phyloP scores from a whole-genome alignment of 1,140 invertebrate genomes.

The Drosophila grimshawi region DNA sequence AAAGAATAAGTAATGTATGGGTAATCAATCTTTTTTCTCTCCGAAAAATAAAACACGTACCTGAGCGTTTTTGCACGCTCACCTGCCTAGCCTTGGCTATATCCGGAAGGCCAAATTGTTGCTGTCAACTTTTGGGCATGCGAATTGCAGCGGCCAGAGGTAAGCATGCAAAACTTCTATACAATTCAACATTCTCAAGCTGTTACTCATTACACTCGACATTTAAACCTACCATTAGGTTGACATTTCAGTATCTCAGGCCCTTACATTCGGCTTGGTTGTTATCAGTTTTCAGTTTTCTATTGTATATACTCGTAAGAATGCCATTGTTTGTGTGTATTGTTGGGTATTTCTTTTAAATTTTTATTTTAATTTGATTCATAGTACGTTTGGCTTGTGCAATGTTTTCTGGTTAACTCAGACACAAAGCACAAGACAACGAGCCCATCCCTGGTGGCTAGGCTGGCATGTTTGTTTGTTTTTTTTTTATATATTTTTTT shows the following conservation, averaged over 20 bases:
- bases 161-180: constrained; percentile 75
- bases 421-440: constrained; percentile 24
- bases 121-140: constrained; percentile 12
- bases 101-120: not conserved
- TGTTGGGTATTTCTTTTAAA: constrained; percentile 3
- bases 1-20: constrained; percentile 82
- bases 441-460: constrained; percentile 9
- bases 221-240: constrained; percentile 60
- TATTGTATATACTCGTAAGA: constrained; percentile 22
- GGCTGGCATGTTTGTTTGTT: constrained; percentile 32
- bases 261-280: constrained; percentile 56
- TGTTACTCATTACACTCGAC: constrained; percentile 77
- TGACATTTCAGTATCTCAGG: constrained; percentile 56
- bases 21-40: constrained; percentile 88
- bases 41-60: constrained; percentile 85
- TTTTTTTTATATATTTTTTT: constrained; percentile 25
- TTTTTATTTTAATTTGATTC: not conserved
- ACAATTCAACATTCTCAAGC: constrained; percentile 82
- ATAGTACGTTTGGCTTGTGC: constrained; percentile 5
- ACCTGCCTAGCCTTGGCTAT: not conserved
- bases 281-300: constrained; percentile 36
- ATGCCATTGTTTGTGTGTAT: constrained; percentile 26
- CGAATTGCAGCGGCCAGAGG: constrained; percentile 2
- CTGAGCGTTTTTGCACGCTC: constrained; percentile 80
- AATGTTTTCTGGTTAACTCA: constrained; percentile 8